Base-by-base conservation (phyloP, 2,113 vertebrate genomes). In the Oncorhynchus clarkii region DNA sequence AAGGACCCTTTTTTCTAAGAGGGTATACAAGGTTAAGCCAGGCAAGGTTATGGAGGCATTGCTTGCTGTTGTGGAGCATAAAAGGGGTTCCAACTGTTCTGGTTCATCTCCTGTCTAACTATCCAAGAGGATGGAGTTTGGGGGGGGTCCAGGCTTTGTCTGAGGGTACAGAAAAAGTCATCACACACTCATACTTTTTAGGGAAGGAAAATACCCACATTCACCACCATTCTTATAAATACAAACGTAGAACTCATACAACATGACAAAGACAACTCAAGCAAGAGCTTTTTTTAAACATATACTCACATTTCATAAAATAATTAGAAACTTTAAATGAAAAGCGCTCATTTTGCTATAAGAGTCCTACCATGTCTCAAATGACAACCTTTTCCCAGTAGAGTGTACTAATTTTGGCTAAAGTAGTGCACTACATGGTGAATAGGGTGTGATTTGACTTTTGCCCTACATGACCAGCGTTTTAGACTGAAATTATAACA, bases 221-320 rank as follows among this genome's bases (percentile, higher is more conserved):
- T 84, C 85, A 88, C 75, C 85, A 88, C 75, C 84, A 83, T 84
- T 86, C 82, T 72, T 82, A 89, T 89, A 92, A 92, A 90, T 88
- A 91, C 75, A 86, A 85, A 39, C 66, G 77, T 80, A 80, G 65
- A 88, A 90, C 77, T 88, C 80, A 86, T 84, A 88, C 84, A 88
- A n/a, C 78, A 87, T 88, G 85, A 89, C 24, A 84, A 86, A 84
- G 82, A 84, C 24, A 79, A 85, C 64, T 74, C 59, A 82, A 85
- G 68, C 78, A 86, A 76, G 31, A 83, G 80, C 83, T 85, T 78
- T 78, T 75, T 29, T 64, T 73, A 78, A 74, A 81, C 72, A 79
- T 74, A 77, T 74, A 67, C 83, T 79, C 70, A 86, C 76, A 79
- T 82, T 72, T 81, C 49, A 66, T 11, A 84, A 84, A 83, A 71